Percentiles rank a stretch among this genome's conserved stretches.
These are phyloP conservation scores for Apamea epomidion DNA, from an alignment of 2,888 invertebrate species.

Conservation along the genomic window DNA sequence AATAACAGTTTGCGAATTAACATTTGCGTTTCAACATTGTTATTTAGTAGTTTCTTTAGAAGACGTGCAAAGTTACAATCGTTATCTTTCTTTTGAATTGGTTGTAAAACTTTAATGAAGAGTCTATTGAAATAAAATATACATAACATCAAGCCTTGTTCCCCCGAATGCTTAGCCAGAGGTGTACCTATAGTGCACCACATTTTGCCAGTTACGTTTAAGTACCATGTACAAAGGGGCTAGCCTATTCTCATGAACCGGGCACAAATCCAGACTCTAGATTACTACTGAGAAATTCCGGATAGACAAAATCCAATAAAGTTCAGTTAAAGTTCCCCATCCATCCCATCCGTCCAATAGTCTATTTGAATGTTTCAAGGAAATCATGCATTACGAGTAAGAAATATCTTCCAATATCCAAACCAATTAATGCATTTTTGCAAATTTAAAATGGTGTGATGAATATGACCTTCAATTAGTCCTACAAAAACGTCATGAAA, in stretches of 20 bases:
- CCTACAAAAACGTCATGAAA: background rate
- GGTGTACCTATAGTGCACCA: background rate
- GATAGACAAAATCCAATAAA: background rate
- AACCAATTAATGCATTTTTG: background rate
- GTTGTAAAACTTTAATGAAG: background rate
- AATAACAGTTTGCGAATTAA: conserved; percentile 7
- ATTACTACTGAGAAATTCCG: background rate
- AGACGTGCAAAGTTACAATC: background rate
- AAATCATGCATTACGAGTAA: background rate
- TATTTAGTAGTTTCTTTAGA: background rate
- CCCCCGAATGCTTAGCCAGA: background rate
- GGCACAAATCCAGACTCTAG: background rate
- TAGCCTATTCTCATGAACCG: background rate
- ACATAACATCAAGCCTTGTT: background rate
- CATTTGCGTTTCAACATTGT: conserved; percentile 12
- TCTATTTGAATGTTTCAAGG: background rate
- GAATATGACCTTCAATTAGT: background rate
- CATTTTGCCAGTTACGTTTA: background rate
- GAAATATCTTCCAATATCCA: too few relatives aligned
- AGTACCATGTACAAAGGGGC: background rate
- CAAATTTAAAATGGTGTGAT: conserved; percentile 2
- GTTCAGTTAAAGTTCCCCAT: background rate
- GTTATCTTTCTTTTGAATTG: background rate
- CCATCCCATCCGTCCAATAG: background rate
- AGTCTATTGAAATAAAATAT: background rate